Evolutionary conservation across 2,797 vertebrate species (phyloP).

Genomic region (Epinephelus awoara): DNA sequence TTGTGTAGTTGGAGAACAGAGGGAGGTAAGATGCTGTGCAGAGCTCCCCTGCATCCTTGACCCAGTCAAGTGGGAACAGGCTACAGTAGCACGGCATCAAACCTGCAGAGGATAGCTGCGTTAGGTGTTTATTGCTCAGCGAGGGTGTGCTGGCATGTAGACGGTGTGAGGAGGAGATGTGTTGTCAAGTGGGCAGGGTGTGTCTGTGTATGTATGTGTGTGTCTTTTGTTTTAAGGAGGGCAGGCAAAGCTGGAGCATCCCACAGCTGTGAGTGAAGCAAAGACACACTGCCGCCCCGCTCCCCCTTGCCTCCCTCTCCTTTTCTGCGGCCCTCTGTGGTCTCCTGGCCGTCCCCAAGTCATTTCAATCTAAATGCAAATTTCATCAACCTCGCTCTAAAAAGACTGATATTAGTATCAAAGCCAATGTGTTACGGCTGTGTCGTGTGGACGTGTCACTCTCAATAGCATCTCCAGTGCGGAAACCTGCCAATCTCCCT

Average conservation of each 20-base stretch:
- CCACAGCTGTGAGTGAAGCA: conserved; percentile 43
- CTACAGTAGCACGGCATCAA: conserved; percentile 1
- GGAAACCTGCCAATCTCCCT: conserved; percentile 67
- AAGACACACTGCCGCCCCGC: conserved; percentile 28
- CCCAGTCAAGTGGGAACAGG: conserved; percentile 19
- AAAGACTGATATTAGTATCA: conserved; percentile 85
- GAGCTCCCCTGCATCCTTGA: conserved; percentile 37
- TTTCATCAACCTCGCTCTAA: conserved; percentile 82
- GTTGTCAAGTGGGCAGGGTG: not conserved
- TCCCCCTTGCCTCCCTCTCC: conserved; percentile 39
- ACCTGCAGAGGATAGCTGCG: conserved; percentile 5
- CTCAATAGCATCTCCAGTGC: conserved; percentile 66
- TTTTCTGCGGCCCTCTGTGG: conserved; percentile 73
- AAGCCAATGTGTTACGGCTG: conserved; percentile 76
- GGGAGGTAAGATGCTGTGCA: conserved; percentile 17
- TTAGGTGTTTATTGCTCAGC: conserved; percentile 18
- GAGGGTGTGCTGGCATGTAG: not conserved
- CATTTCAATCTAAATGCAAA: conserved; percentile 88
- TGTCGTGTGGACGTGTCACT: conserved; percentile 68
- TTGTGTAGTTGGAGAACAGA: conserved; percentile 37
- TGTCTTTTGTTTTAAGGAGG: conserved; percentile 33
- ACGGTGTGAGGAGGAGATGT: conserved; percentile 2
- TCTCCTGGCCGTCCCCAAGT: conserved; percentile 80
- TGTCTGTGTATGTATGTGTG: conserved; percentile 4
- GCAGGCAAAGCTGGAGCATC: conserved; percentile 40